A percentile compares a stretch with the other conserved stretches of the same genome.
Conservation (phyloP, 1,140 invertebrate genomes). For the Eumeta japonica region DNA sequence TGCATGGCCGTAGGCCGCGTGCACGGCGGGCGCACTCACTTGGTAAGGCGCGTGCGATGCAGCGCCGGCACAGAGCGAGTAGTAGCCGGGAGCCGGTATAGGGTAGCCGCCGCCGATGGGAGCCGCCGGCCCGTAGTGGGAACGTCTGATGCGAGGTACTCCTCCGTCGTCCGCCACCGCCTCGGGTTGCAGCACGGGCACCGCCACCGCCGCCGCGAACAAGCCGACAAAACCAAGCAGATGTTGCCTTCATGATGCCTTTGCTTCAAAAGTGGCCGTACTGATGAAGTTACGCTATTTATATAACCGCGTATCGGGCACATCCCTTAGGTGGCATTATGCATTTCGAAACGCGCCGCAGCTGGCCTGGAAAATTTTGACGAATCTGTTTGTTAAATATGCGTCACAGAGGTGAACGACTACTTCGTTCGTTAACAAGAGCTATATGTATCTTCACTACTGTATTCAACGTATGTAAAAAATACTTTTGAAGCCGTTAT, state of each 20-base stretch:
- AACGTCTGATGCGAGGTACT: slow-evolving; percentile 16
- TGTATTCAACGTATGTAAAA: too few species aligned
- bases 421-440: too few species aligned
- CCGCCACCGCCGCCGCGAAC: slow-evolving; percentile 9
- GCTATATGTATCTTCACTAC: too few species aligned
- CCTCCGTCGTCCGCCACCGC: slow-evolving; percentile 9
- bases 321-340: slow-evolving; percentile 19
- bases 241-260: slow-evolving; percentile 25
- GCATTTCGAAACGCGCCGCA: slow-evolving; percentile 8
- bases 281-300: slow-evolving; percentile 23
- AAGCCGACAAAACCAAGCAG: slow-evolving; percentile 17
- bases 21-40: too few species aligned
- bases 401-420: too few species aligned
- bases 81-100: slow-evolving; percentile 1
- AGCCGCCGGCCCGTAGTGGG: slow-evolving; percentile 12
- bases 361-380: slow-evolving; percentile 4
- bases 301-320: slow-evolving; percentile 26
- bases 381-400: too few species aligned
- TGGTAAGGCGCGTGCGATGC: too few species aligned
- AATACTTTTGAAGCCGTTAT: too few species aligned
- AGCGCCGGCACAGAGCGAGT: too few species aligned
- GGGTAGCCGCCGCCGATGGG: background rate
- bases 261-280: slow-evolving; percentile 11
- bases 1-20: too few species aligned
- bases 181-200: too few species aligned